phyloP scores from a whole-genome alignment of 2,888 invertebrate genomes.

The Conistra vaccinii region DNA sequence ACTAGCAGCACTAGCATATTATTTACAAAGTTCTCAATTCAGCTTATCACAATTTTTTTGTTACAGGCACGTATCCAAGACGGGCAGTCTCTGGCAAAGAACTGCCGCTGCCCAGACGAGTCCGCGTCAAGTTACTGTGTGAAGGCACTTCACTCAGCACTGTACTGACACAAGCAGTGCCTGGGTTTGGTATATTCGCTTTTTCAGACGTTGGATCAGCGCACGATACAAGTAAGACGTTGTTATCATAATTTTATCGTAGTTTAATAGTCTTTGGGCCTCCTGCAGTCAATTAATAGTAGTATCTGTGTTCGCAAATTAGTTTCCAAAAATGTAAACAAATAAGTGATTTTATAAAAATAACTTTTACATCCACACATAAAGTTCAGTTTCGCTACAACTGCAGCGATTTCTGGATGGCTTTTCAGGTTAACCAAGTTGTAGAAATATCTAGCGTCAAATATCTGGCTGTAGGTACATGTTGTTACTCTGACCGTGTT shows the following conservation, averaged over 20 bases:
- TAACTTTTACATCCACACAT: no score
- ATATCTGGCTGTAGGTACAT: background rate
- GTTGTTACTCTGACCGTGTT: background rate
- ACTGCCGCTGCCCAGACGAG: slow-evolving; percentile 1
- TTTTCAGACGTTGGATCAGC: slow-evolving; percentile 10
- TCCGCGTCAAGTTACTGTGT: slow-evolving; percentile 13
- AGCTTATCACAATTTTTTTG: no score
- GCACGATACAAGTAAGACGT: slow-evolving; percentile 17
- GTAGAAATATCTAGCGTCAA: no score
- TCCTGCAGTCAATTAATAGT: background rate
- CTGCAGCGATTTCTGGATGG: no score
- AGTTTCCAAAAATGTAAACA: background rate
- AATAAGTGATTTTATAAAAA: no score
- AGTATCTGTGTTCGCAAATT: background rate
- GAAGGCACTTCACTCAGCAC: slow-evolving; percentile 18
- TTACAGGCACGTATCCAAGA: slow-evolving; percentile 15
- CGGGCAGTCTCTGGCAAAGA: slow-evolving; percentile 23
- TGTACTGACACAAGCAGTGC: slow-evolving; percentile 13
- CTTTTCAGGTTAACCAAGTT: no score
- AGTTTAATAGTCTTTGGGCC: no score
- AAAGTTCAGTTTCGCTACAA: no score
- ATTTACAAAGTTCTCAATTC: no score
- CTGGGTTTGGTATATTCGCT: background rate
- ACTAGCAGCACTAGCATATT: no score
- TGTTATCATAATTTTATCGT: no score